These are phyloP conservation scores for Pseudomyrmex cubaensis DNA, from an alignment of 1,140 invertebrate genomes.

Conservation along the genomic window DNA sequence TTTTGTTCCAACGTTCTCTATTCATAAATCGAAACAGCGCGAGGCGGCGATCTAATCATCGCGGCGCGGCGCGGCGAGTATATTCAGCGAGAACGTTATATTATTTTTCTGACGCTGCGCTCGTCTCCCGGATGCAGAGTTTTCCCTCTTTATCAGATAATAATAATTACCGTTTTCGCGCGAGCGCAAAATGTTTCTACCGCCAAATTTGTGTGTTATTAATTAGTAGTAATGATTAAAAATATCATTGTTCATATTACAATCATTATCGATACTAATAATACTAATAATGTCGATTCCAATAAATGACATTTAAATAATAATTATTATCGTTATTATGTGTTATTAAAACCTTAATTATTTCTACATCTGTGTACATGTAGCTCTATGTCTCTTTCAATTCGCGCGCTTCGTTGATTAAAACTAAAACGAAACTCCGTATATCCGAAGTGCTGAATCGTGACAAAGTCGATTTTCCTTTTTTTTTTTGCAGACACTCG, in stretches of 20 bases:
- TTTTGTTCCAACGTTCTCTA: conserved; percentile 57
- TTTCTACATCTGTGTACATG: neutral
- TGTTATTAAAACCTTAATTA: conserved; percentile 39
- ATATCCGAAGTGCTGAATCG: neutral
- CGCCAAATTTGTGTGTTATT: conserved; percentile 46
- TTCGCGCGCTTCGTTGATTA: neutral
- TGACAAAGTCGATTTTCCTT: neutral
- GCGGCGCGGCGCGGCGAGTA: conserved; percentile 15
- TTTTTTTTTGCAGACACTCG: conserved; percentile 78
- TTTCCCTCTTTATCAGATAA: conserved; percentile 29
- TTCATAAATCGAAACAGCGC: conserved; percentile 56
- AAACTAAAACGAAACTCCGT: neutral
- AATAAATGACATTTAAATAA: conserved; percentile 49
- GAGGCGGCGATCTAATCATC: conserved; percentile 54
- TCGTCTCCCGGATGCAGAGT: neutral
- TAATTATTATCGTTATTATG: conserved; percentile 22
- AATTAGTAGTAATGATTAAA: conserved; percentile 59
- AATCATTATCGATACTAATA: conserved; percentile 49
- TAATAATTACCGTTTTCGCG: conserved; percentile 47
- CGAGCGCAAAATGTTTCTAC: conserved; percentile 45
- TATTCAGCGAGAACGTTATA: conserved; percentile 47
- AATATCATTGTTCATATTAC: conserved; percentile 48
- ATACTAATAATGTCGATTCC: conserved; percentile 31
- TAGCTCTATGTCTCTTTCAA: too few species aligned
- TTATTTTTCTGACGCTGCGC: conserved; percentile 18